Evolutionary conservation across 2,113 vertebrate species (phyloP).

Genomic region (Dasypus novemcinctus): DNA sequence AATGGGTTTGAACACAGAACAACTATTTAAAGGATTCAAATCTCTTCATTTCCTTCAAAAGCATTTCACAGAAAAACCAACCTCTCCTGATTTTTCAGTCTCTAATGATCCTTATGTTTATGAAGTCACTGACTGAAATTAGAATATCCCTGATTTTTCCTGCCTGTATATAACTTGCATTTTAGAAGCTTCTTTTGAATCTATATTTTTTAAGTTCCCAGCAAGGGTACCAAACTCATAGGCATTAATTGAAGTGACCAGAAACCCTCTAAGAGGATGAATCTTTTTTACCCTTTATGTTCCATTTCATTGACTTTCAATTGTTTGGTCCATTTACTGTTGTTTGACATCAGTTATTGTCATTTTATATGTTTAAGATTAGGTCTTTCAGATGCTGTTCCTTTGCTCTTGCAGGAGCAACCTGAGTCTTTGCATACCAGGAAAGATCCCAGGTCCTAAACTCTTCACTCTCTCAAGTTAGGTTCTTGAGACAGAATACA

Average conservation of each 20-base stretch:
- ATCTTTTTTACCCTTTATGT: background rate
- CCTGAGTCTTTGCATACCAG: background rate
- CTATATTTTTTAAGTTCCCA: background rate
- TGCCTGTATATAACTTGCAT: background rate
- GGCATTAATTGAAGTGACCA: background rate
- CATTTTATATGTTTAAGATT: background rate
- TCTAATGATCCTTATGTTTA: background rate
- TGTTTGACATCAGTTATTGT: background rate
- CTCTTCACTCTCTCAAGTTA: background rate
- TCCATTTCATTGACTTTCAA: background rate
- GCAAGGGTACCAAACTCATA: background rate
- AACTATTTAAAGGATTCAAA: background rate
- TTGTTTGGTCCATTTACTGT: background rate
- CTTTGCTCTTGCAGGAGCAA: background rate
- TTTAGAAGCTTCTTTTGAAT: background rate
- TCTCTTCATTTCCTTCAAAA: background rate
- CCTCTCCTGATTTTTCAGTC: background rate
- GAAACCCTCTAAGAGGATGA: background rate
- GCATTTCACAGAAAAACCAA: background rate
- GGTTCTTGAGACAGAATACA: background rate
- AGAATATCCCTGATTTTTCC: background rate
- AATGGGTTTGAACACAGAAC: background rate
- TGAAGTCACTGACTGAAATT: background rate
- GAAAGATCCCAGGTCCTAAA: background rate
- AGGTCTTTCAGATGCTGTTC: background rate